Evolutionary conservation across 2,888 invertebrate genomes (phyloP), one percentile per base, ranked within the genome.

Genomic region (Lapara coniferarum): DNA sequence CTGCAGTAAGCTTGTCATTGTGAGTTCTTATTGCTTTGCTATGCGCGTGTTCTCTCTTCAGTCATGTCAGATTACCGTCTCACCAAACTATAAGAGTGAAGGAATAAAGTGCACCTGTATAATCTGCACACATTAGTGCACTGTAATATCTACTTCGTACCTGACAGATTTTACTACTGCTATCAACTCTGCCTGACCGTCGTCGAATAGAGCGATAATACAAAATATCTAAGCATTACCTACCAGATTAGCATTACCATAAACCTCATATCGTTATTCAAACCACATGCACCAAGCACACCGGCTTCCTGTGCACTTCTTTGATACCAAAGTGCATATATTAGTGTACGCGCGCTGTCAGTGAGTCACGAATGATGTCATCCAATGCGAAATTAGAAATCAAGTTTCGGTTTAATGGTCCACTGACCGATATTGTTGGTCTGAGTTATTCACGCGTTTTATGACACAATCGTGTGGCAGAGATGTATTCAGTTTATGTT

Each of bases 351-450:
- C 49, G 63, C 63, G 75, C 75, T 68, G 77, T 72, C 81, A 80
- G 75, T 74, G 69, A 76, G 56, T 55, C 44, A 16, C 16, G 10
- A 46, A 77, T 83, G 83, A 84, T 83, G 81, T 84, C 84, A 84
- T 80, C 70, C 70, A 37, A 70, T 30, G 75, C 76, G 70, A 75
- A 83, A 79, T 82, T 83, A 82, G 83, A 83, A 84, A 75, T 74
- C 73, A 66, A 71, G 72, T 69, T 66, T 66, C 52, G 66, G 56
- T 67, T 70, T 58, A 63, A 70, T 74, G 74, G 73, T 74, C 75
- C 72, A 77, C 74, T 78, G 78, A 71, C 79, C 79, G 78, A 81
- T 83, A 83, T 81, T 85, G 85, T 86, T 85, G 82, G 83, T 79
- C 73, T 72, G 74, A 80, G 83, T 87, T 77, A 77, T 78, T 78